Percentiles rank a stretch among this genome's conserved stretches.
Conservation (phyloP, 64 coral and sea anemone genomes). For the Actinia tenebrosa region DNA sequence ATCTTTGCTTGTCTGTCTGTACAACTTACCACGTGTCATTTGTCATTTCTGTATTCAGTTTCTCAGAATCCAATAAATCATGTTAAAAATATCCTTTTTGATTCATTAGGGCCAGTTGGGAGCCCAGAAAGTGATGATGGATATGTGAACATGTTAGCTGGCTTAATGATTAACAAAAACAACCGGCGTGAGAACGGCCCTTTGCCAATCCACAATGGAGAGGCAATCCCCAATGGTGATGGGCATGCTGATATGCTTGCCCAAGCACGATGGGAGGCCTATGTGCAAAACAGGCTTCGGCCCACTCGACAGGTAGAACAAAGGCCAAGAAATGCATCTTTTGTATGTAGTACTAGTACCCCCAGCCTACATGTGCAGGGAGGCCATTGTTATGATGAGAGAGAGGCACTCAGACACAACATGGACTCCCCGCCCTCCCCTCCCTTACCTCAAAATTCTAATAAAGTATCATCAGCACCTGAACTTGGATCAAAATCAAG, state of each 20-base stretch:
- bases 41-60: too few relatives aligned
- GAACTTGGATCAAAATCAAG: background rate
- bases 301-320: slow-evolving; percentile 27
- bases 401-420: background rate
- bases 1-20: too few relatives aligned
- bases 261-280: slow-evolving; percentile 89
- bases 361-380: slow-evolving; percentile 4
- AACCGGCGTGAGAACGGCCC: slow-evolving; percentile 33
- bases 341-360: slow-evolving; percentile 7
- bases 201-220: slow-evolving; percentile 24
- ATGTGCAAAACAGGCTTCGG: slow-evolving; percentile 76
- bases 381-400: background rate
- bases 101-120: background rate
- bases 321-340: slow-evolving; percentile 30
- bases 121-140: slow-evolving; percentile 57
- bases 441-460: background rate
- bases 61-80: too few relatives aligned
- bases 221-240: slow-evolving; percentile 29
- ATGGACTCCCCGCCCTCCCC: background rate
- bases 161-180: slow-evolving; percentile 57
- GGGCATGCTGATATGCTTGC: slow-evolving; percentile 46
- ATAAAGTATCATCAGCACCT: slow-evolving; percentile 6
- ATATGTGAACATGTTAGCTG: slow-evolving; percentile 79
- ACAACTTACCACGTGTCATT: too few relatives aligned
- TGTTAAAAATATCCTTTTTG: background rate